Evolutionary conservation across 2,888 invertebrate species (phyloP).

Genomic region (Thelaira solivaga): DNA sequence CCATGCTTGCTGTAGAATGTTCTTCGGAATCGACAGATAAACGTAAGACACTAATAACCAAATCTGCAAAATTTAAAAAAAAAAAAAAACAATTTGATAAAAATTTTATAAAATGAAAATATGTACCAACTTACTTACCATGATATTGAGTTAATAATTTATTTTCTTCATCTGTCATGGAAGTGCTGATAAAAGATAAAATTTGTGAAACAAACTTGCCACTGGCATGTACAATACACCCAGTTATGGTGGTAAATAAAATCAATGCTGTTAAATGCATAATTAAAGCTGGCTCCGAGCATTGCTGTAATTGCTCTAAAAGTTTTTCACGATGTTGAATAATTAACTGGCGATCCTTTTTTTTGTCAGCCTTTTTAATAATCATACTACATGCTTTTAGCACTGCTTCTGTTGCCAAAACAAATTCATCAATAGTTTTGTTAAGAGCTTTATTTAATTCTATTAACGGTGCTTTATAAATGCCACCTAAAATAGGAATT

Average conservation of each 20-base stretch:
- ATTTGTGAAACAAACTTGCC: constrained; percentile 94
- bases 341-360: constrained; percentile 87
- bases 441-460: constrained; percentile 84
- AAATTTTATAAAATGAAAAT: not conserved
- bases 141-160: constrained; percentile 84
- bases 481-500: constrained; percentile 78
- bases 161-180: constrained; percentile 83
- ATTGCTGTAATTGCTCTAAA: constrained; percentile 85
- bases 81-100: not conserved
- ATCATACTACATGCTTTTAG: constrained; percentile 86
- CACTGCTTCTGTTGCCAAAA: constrained; percentile 84
- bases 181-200: constrained; percentile 84
- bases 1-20: constrained; percentile 77
- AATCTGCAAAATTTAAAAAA: constrained; percentile 79
- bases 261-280: constrained; percentile 87
- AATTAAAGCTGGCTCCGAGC: constrained; percentile 86
- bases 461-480: constrained; percentile 82
- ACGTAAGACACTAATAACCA: constrained; percentile 81
- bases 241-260: constrained; percentile 88
- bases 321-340: constrained; percentile 89
- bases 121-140: constrained; percentile 80
- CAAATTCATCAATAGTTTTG: constrained; percentile 87
- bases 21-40: constrained; percentile 78
- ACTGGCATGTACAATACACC: constrained; percentile 92
- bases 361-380: constrained; percentile 92